A percentile compares a stretch with the other conserved stretches of the same genome.
Conservation (phyloP, 2,113 vertebrate genomes). For the Clarias gariepinus region DNA sequence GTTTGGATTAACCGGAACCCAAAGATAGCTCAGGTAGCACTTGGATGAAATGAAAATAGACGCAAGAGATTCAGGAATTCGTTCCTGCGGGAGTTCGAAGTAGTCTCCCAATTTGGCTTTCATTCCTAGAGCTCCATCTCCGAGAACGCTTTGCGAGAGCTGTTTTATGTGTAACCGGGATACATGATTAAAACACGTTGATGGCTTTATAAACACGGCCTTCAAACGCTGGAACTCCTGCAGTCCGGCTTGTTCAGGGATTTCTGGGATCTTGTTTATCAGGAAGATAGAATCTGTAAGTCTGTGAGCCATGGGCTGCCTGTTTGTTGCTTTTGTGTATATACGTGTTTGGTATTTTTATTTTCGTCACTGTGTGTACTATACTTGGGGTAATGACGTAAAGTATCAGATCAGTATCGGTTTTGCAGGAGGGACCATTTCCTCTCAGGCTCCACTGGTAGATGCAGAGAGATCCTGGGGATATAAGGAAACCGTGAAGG, state of each 20-base stretch:
- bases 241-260: background rate
- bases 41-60: conserved; percentile 38
- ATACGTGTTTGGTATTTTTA: background rate
- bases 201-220: background rate
- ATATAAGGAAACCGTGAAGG: conserved; percentile 28
- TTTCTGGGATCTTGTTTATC: background rate
- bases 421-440: conserved; percentile 37
- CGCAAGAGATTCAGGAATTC: conserved; percentile 45
- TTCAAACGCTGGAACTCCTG: background rate
- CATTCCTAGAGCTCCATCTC: background rate
- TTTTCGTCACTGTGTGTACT: background rate
- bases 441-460: conserved; percentile 11
- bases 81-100: conserved; percentile 34
- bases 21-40: conserved; percentile 33
- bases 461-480: conserved; percentile 1
- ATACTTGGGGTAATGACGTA: background rate
- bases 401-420: conserved; percentile 13
- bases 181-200: background rate
- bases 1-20: conserved; percentile 32
- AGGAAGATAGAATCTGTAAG: background rate
- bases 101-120: conserved; percentile 29
- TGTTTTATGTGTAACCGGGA: conserved; percentile 16
- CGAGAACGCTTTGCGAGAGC: background rate
- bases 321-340: background rate
- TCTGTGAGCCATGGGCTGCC: background rate